phyloP scores from a whole-genome alignment of 2,888 invertebrate genomes.

The Apocheima hispidaria region DNA sequence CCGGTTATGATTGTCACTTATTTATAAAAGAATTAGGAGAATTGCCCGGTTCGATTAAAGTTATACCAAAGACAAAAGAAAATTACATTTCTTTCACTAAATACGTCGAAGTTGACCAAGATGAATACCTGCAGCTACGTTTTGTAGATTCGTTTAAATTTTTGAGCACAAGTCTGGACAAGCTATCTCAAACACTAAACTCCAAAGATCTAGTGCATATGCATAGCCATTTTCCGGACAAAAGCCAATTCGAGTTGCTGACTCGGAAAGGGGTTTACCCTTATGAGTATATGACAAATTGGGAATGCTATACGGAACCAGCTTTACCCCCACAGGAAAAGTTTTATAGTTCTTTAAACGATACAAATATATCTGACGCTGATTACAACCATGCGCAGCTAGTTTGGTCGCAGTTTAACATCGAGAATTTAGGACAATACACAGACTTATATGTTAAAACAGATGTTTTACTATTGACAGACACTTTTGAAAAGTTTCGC shows the following conservation, averaged over 20 bases:
- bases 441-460: neutral
- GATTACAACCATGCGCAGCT: too few species aligned
- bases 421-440: neutral
- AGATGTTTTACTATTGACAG: neutral
- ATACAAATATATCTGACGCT: too few species aligned
- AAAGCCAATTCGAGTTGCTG: neutral
- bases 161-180: neutral
- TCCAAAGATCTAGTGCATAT: too few species aligned
- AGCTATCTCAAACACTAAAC: neutral
- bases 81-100: neutral
- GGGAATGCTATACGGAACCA: neutral
- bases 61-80: neutral
- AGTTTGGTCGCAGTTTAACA: too few species aligned
- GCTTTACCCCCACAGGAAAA: neutral
- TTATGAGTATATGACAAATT: neutral
- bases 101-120: neutral
- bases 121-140: neutral
- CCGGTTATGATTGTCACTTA: neutral
- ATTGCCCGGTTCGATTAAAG: neutral
- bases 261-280: neutral
- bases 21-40: neutral
- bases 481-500: neutral
- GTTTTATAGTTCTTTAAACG: neutral
- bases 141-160: neutral
- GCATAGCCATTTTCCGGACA: neutral